Evolutionary conservation across 2,113 vertebrate genomes (phyloP), one percentile per base, ranked within the genome.

Genomic region (Chaetodon trifascialis): DNA sequence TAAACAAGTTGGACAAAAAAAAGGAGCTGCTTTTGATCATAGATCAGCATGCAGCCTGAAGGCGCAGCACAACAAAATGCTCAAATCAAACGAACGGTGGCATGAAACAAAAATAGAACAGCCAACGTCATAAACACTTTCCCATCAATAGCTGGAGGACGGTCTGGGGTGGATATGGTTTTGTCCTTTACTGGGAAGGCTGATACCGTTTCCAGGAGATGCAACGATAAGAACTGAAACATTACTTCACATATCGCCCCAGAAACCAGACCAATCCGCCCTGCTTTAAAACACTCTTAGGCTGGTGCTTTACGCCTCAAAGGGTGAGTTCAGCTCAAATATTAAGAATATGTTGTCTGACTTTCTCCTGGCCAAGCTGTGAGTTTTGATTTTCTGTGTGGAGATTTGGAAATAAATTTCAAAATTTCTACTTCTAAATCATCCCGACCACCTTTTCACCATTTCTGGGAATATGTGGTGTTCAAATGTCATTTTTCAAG

Each of bases 61-160:
- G 64, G 72, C 44, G 81, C 46, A 74, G 58, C 55, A 72, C 2
- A 52, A 62, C 40, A 62, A 63, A 79, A 76, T 14, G 69, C 64
- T 80, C 65, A 74, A 56, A 25, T 15, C 44, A 65, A 70, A 62
- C 56, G 75, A 83, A 87, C 1, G 0, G 58, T 81, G 79, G 75
- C 78, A 76, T 30, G 30, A 88, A 80, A 59, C 38, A 74, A 77
- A 90, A 84, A 77, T 68, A 86, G 84, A 74, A 67, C 59, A 55
- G 36, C 63, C 82, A 66, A 88, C 75, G 72, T 71, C 30, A 46
- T 80, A 44, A 84, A 83, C 58, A 55, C 58, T 65, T 51, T 44
- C 19, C 66, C 52, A 38, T 54, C 2, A 0, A 67, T 49, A 38
- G 60, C 64, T 81, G 69, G 30, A 47, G 49, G 60, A 71, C 7